These are phyloP conservation scores for Phacellophora camtschatica DNA, from an alignment of 30 jellyfish, hydroid and myxozoan species.

Conservation along the genomic window DNA sequence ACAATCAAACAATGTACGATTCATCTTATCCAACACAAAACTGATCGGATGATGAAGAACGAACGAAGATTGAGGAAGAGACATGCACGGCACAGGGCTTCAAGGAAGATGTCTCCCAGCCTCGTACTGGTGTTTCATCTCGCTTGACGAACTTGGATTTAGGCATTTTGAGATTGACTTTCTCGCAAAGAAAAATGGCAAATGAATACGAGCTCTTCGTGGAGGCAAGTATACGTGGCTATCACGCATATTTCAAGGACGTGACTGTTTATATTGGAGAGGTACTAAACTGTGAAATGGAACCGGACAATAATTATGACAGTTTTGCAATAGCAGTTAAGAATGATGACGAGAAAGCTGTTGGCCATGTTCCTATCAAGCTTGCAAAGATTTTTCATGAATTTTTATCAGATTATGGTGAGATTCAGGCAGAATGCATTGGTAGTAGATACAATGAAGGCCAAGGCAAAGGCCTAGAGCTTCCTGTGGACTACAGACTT, in stretches of 20 bases:
- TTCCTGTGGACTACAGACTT: slow-evolving; percentile 24
- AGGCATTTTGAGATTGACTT: too few species aligned
- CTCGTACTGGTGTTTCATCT: too few species aligned
- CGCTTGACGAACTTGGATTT: too few species aligned
- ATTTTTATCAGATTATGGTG: slow-evolving; percentile 1
- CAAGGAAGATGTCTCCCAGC: too few species aligned
- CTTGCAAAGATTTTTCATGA: neutral
- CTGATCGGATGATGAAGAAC: too few species aligned
- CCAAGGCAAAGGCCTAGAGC: slow-evolving; percentile 11
- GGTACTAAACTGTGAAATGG: neutral
- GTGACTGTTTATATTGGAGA: neutral
- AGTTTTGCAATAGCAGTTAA: neutral
- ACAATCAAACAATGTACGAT: slow-evolving; percentile 2
- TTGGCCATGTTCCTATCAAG: slow-evolving; percentile 19
- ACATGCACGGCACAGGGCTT: too few species aligned
- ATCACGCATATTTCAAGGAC: slow-evolving; percentile 17
- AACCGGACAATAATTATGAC: slow-evolving; percentile 28
- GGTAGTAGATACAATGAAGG: slow-evolving; percentile 31
- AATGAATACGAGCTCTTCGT: too few species aligned
- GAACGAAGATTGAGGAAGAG: too few species aligned
- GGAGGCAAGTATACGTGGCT: slow-evolving; percentile 9
- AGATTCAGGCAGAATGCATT: slow-evolving; percentile 20
- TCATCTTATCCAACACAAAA: too few species aligned
- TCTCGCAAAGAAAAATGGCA: too few species aligned
- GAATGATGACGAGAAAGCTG: slow-evolving; percentile 5